Conservation (phyloP, 1,140 invertebrate species). For the Drosophila pallidifrons region DNA sequence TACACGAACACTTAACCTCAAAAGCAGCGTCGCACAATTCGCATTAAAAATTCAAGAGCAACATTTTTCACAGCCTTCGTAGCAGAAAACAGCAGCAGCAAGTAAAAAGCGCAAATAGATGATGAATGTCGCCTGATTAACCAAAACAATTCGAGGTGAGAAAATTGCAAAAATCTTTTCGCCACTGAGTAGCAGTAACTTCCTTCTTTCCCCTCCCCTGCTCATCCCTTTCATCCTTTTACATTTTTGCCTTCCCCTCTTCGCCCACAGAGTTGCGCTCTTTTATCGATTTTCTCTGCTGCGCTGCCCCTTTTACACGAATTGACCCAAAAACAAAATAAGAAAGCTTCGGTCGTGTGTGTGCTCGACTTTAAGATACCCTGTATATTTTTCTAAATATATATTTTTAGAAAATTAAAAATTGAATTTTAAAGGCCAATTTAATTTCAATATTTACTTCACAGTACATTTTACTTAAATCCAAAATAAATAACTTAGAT, state of each 20-base stretch:
- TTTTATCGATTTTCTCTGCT: slow-evolving; percentile 69
- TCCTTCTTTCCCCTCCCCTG: background rate
- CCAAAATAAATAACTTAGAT: too few relatives aligned
- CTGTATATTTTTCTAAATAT: too few relatives aligned
- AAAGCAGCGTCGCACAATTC: slow-evolving; percentile 19
- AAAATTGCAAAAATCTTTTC: slow-evolving; percentile 8
- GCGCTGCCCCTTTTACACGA: slow-evolving; percentile 56
- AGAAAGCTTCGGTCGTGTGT: too few relatives aligned
- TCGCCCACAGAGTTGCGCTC: slow-evolving; percentile 13
- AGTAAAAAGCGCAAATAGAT: slow-evolving; percentile 77
- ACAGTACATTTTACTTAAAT: too few relatives aligned
- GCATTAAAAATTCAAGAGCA: slow-evolving; percentile 49
- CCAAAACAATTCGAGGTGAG: slow-evolving; percentile 90
- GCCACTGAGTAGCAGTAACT: background rate
- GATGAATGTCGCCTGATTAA: slow-evolving; percentile 91
- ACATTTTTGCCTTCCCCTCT: background rate
- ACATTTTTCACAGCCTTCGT: slow-evolving; percentile 3
- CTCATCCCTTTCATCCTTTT: background rate
- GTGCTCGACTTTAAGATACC: too few relatives aligned
- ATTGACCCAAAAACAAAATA: slow-evolving; percentile 66
- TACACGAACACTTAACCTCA: slow-evolving; percentile 47
- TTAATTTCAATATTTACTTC: too few relatives aligned
- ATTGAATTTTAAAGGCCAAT: too few relatives aligned
- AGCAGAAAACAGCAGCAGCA: slow-evolving; percentile 13
- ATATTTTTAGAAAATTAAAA: too few relatives aligned